A percentile compares a stretch with the other conserved stretches of the same genome.
These are phyloP conservation scores for Orthosia cruda DNA, from an alignment of 2,888 invertebrate genomes.

Conservation along the genomic window DNA sequence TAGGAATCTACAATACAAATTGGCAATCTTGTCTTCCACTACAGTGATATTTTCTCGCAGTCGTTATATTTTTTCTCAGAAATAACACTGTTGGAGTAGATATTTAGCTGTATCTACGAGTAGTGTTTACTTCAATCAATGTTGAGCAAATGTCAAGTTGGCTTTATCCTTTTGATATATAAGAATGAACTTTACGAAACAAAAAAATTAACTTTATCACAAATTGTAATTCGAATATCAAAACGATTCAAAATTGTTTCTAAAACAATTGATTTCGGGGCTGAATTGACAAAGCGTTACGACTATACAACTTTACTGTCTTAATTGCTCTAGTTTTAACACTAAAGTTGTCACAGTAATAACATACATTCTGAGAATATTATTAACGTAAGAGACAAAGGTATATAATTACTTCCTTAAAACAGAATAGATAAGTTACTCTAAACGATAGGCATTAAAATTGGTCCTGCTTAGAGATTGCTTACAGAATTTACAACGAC, in stretches of 20 bases:
- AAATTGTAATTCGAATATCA: conserved; percentile 7
- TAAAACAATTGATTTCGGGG: conserved; percentile 28
- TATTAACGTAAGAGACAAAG: conserved; percentile 9
- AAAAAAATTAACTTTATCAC: not conserved
- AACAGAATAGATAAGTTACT: conserved; percentile 14
- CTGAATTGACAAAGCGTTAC: too few relatives aligned
- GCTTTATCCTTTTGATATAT: not conserved
- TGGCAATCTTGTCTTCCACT: conserved; percentile 24
- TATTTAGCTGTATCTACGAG: not conserved
- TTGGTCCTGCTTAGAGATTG: not conserved
- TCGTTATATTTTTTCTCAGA: not conserved
- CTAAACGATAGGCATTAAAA: not conserved
- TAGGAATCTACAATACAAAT: conserved; percentile 20
- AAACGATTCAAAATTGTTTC: conserved; percentile 9
- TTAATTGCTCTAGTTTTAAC: conserved; percentile 27
- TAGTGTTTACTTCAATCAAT: not conserved
- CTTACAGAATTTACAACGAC: conserved; percentile 6
- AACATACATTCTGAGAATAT: conserved; percentile 19
- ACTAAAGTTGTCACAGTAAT: conserved; percentile 26
- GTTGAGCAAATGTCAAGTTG: not conserved
- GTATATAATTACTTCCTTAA: conserved; percentile 14
- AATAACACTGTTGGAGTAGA: not conserved
- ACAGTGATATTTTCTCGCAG: conserved; percentile 2
- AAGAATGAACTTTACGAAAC: too few relatives aligned
- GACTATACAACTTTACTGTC: conserved; percentile 6